Conservation (phyloP, 2,888 invertebrate genomes). For the Parnassius smintheus region DNA sequence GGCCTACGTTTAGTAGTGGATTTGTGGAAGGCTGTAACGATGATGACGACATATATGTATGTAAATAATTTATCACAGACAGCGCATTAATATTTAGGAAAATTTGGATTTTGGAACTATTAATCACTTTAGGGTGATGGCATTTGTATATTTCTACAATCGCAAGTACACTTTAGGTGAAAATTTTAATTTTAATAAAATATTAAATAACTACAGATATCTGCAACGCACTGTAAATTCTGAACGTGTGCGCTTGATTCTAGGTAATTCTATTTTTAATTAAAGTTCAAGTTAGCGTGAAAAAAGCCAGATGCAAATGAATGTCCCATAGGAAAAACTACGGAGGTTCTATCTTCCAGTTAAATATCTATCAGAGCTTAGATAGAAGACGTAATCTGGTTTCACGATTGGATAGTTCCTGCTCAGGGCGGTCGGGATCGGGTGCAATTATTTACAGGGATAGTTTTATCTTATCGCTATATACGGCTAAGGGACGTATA, state of each 20-base stretch:
- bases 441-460: conserved; percentile 27
- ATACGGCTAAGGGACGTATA: no score
- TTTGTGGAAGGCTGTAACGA: no score
- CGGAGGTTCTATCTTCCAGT: conserved; percentile 28
- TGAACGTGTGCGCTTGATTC: conserved; percentile 34
- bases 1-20: no score
- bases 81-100: no score
- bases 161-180: no score
- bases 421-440: conserved; percentile 22
- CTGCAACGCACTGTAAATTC: conserved; percentile 17
- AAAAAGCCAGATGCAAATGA: conserved; percentile 61
- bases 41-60: no score
- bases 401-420: conserved; percentile 35
- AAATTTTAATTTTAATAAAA: no score
- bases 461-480: conserved; percentile 16
- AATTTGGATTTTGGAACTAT: no score
- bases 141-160: no score
- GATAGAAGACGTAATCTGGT: conserved; percentile 34
- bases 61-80: no score
- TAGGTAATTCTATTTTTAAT: conserved; percentile 59
- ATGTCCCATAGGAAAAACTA: conserved; percentile 38
- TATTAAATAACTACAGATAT: neutral
- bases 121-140: no score
- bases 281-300: conserved; percentile 74
- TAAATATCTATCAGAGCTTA: conserved; percentile 36